These are phyloP conservation scores for Phrynosoma platyrhinos DNA, from an alignment of 2,113 vertebrate genomes.

Conservation along the genomic window DNA sequence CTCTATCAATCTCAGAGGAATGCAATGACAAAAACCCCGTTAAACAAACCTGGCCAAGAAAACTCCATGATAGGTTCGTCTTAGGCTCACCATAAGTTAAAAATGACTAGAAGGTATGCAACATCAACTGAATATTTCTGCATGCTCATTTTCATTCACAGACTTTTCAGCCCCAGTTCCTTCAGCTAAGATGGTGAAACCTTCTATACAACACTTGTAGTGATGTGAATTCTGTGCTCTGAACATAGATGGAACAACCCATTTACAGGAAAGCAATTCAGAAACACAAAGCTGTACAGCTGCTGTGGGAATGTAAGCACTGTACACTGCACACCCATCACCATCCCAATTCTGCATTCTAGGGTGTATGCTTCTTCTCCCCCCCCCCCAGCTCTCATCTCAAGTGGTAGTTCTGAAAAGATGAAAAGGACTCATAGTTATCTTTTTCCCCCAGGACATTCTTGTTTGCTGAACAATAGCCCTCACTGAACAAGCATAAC, in stretches of 20 bases:
- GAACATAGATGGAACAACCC: not conserved
- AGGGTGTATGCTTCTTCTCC: not conserved
- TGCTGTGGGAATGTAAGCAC: not conserved
- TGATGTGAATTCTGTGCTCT: not conserved
- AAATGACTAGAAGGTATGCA: too few species aligned
- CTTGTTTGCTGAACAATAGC: slow-evolving; percentile 9
- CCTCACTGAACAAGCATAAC: not conserved
- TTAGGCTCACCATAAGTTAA: too few species aligned
- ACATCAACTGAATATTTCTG: too few species aligned
- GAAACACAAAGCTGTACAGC: not conserved
- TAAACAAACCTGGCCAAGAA: too few species aligned
- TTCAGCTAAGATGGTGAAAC: not conserved
- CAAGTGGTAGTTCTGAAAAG: slow-evolving; percentile 13
- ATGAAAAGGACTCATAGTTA: not conserved
- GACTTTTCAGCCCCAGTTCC: not conserved
- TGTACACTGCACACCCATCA: not conserved
- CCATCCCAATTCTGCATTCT: not conserved
- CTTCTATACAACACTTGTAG: not conserved
- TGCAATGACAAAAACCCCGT: too few species aligned
- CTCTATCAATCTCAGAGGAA: too few species aligned
- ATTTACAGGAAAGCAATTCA: not conserved
- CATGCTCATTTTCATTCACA: too few species aligned
- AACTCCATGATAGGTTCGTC: too few species aligned
- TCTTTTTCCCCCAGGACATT: not conserved
- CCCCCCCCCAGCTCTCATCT: not conserved